phyloP scores from a whole-genome alignment of 1,140 invertebrate species.

The Caenorhabditis brenneri region DNA sequence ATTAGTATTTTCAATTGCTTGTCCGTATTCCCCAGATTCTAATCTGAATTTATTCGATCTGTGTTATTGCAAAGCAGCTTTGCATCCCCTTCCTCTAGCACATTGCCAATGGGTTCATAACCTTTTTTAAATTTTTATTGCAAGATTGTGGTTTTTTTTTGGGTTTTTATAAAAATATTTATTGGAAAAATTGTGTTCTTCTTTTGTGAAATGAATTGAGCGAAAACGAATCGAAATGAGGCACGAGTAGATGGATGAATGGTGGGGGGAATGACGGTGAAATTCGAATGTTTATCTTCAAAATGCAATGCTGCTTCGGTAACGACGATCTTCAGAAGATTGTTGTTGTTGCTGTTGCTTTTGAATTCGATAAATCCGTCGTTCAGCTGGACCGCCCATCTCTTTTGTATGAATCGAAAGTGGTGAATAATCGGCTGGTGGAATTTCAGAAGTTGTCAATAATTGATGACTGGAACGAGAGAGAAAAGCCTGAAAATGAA shows the following conservation, averaged over 20 bases:
- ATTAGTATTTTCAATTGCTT: background rate
- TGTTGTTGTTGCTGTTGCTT: constrained; percentile 16
- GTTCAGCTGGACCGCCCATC: background rate
- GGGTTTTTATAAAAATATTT: background rate
- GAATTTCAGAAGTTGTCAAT: constrained; percentile 4
- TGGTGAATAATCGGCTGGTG: constrained; percentile 15
- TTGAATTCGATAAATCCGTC: constrained; percentile 17
- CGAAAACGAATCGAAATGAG: constrained; percentile 36
- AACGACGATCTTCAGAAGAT: constrained; percentile 30
- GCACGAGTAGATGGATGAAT: constrained; percentile 21
- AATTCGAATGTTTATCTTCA: background rate
- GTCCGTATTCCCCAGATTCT: background rate
- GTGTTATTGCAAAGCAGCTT: background rate
- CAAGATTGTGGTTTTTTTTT: background rate
- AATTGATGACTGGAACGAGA: constrained; percentile 8
- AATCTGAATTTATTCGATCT: background rate
- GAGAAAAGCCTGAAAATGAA: constrained; percentile 9
- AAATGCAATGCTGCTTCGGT: constrained; percentile 25
- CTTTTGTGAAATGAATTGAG: constrained; percentile 19
- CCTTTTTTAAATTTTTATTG: background rate
- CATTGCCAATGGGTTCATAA: background rate
- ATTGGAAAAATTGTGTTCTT: background rate
- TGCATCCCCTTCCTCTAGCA: background rate
- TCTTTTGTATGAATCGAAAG: constrained; percentile 28
- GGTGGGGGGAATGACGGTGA: background rate